A percentile compares a stretch with the other conserved stretches of the same genome.
These are phyloP conservation scores for Plecotus auritus DNA, from an alignment of 2,113 vertebrate genomes.

Conservation along the genomic window DNA sequence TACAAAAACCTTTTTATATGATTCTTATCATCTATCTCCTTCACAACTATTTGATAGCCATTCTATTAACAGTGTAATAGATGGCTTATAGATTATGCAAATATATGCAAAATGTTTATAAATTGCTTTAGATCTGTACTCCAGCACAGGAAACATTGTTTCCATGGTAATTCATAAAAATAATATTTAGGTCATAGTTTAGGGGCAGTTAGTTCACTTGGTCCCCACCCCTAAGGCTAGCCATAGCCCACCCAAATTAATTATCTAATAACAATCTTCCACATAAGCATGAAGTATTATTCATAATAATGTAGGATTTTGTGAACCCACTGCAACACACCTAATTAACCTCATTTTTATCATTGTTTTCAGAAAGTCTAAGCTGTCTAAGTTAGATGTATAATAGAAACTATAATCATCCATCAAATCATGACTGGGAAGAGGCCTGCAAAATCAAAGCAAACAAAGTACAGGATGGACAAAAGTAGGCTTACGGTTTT, in stretches of 20 bases:
- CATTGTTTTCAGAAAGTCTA: slow-evolving; percentile 38
- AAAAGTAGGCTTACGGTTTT: no score
- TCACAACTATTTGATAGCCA: background rate
- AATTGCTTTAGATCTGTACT: background rate
- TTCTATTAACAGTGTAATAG: background rate
- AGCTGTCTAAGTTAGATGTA: slow-evolving; percentile 6
- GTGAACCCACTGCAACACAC: background rate
- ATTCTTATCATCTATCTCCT: background rate
- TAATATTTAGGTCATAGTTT: background rate
- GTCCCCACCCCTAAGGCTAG: background rate
- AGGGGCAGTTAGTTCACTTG: background rate
- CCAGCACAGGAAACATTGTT: background rate
- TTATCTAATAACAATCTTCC: background rate
- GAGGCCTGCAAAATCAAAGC: background rate
- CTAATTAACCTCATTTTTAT: slow-evolving; percentile 49
- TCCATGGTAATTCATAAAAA: slow-evolving; percentile 12
- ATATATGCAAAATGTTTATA: background rate
- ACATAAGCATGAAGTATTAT: background rate
- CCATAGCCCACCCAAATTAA: background rate
- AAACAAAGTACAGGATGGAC: background rate
- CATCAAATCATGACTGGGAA: background rate
- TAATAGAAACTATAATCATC: slow-evolving; percentile 43
- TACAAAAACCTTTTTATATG: background rate
- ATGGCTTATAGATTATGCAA: background rate
- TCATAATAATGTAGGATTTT: background rate